Evolutionary conservation across 2,797 vertebrate species (phyloP).

Genomic region (Danio jaintianensis): DNA sequence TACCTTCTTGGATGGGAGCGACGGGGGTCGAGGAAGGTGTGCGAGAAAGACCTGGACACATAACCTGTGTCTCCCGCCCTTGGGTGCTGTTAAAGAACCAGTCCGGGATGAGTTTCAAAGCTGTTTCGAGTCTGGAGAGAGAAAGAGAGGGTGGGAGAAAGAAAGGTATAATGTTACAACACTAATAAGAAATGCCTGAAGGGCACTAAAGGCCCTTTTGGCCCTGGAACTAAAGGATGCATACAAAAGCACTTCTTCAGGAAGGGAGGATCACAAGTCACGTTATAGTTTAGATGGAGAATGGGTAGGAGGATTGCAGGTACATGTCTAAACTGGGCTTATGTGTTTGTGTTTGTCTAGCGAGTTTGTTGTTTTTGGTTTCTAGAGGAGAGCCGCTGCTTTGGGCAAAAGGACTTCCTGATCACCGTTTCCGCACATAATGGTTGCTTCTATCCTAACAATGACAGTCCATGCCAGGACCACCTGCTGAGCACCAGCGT

Average conservation of each 20-base stretch:
- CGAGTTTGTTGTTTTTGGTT: conserved; percentile 45
- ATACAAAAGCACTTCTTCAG: conserved; percentile 52
- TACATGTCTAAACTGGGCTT: conserved; percentile 3
- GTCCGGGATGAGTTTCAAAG: conserved; percentile 58
- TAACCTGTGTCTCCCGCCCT: conserved; percentile 38
- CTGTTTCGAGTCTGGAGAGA: conserved; percentile 31
- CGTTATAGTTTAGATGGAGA: conserved; percentile 21
- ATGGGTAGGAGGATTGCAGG: conserved; percentile 28
- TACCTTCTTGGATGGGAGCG: conserved; percentile 40
- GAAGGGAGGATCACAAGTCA: conserved; percentile 43
- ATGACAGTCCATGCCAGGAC: conserved; percentile 49
- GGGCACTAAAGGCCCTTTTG: conserved; percentile 51
- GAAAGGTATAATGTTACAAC: conserved; percentile 57
- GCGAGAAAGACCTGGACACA: conserved; percentile 32
- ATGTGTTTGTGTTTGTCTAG: conserved; percentile 29
- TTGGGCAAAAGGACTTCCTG: conserved; percentile 47
- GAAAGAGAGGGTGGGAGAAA: conserved; percentile 24
- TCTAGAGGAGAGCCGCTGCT: conserved; percentile 10
- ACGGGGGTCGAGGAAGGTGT: conserved; percentile 14
- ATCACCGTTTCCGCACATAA: conserved; percentile 53
- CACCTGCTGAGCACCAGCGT: conserved; percentile 47
- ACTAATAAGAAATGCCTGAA: conserved; percentile 55
- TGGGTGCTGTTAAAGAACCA: conserved; percentile 52
- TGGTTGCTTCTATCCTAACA: conserved; percentile 51
- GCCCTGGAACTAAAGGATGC: conserved; percentile 56